These are phyloP conservation scores for Ctenosaura bakeri DNA, from an alignment of 2,797 vertebrate species.

Conservation along the genomic window DNA sequence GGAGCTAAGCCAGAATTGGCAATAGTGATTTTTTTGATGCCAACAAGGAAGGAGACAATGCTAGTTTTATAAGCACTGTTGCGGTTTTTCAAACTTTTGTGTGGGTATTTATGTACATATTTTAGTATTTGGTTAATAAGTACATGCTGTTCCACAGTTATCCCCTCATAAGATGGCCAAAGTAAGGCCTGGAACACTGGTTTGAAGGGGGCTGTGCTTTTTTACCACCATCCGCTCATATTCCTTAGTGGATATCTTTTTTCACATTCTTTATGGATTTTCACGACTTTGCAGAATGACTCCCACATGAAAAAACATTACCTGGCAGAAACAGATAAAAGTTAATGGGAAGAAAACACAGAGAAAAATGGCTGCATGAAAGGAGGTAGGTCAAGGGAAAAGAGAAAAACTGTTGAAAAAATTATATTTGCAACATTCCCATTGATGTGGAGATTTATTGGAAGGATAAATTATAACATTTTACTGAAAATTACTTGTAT, in stretches of 20 bases:
- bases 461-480: not conserved
- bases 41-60: constrained; percentile 12
- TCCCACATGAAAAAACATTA: constrained; percentile 38
- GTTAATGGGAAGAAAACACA: constrained; percentile 7
- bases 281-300: constrained; percentile 21
- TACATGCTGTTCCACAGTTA: constrained; percentile 43
- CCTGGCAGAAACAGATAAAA: constrained; percentile 30
- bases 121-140: constrained; percentile 42
- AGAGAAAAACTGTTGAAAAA: not conserved
- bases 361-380: not conserved
- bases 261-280: constrained; percentile 28
- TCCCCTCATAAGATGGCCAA: constrained; percentile 24
- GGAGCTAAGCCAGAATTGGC: not conserved
- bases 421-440: not conserved
- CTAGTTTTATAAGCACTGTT: constrained; percentile 34
- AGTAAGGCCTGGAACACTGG: constrained; percentile 41
- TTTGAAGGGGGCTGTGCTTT: constrained; percentile 40
- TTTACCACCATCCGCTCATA: constrained; percentile 46
- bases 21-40: constrained; percentile 6
- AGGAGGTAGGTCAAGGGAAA: not conserved
- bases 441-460: not conserved
- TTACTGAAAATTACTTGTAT: not conserved
- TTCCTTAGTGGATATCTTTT: constrained; percentile 50
- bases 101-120: constrained; percentile 28
- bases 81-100: constrained; percentile 31